phyloP scores from a whole-genome alignment of 2,113 vertebrate genomes.

The Archocentrus centrarchus region DNA sequence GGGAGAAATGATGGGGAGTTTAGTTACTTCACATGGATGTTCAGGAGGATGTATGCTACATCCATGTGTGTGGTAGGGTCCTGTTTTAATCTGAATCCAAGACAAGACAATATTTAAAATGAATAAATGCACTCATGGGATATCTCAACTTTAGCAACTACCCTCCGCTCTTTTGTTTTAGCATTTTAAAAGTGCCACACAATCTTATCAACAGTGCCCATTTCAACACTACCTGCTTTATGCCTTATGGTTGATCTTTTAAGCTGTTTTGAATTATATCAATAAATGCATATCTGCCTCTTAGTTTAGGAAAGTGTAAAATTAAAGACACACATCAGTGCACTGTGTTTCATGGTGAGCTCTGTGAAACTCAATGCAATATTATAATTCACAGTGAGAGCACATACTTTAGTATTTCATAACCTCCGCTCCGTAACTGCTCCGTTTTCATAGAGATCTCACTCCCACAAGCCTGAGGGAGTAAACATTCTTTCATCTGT shows the following conservation, averaged over 20 bases:
- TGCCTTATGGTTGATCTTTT: background rate
- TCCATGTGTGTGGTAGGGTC: background rate
- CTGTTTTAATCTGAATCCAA: background rate
- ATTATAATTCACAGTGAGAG: slow-evolving; percentile 7
- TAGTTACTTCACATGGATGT: background rate
- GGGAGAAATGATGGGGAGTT: slow-evolving; percentile 15
- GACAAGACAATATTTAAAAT: background rate
- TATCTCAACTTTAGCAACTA: background rate
- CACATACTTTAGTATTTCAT: slow-evolving; percentile 7
- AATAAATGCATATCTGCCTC: background rate
- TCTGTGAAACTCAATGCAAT: background rate
- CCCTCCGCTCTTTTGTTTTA: background rate
- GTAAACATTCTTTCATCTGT: slow-evolving; percentile 22
- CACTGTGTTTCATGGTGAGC: background rate
- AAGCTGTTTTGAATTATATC: background rate
- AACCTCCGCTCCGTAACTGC: background rate
- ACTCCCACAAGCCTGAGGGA: slow-evolving; percentile 17
- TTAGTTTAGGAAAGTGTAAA: background rate
- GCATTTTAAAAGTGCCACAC: background rate
- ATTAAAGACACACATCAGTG: background rate
- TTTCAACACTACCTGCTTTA: background rate
- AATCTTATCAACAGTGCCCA: background rate
- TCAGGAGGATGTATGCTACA: background rate
- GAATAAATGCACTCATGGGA: background rate
- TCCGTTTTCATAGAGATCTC: slow-evolving; percentile 21